Evolutionary conservation across 2,113 vertebrate species (phyloP).

Genomic region (Ceratotherium simum): DNA sequence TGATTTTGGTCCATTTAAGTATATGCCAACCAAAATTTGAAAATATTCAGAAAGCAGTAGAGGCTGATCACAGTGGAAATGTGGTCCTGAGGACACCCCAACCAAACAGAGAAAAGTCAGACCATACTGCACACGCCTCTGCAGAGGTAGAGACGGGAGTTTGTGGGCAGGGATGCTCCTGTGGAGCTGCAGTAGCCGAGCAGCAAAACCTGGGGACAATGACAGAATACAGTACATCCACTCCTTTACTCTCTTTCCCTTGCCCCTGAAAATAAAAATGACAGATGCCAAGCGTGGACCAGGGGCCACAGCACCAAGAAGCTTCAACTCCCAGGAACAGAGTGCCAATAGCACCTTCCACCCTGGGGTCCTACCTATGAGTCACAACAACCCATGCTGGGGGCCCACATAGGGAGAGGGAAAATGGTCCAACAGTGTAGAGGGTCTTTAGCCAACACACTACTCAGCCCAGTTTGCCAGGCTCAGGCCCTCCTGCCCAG

Average conservation of each 20-base stretch:
- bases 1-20: neutral
- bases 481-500: neutral
- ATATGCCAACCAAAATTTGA: neutral
- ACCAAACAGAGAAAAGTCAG: neutral
- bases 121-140: rapidly evolving
- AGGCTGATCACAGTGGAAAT: neutral
- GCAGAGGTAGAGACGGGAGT: neutral
- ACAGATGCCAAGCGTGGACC: neutral
- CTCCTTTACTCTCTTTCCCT: neutral
- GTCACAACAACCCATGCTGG: neutral
- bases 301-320: neutral
- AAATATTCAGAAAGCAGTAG: neutral
- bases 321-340: neutral
- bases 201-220: neutral
- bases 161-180: neutral
- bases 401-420: neutral
- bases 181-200: neutral
- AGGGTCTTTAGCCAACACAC: neutral
- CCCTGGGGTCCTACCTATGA: neutral
- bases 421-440: rapidly evolving
- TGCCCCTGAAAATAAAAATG: neutral
- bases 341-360: neutral
- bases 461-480: neutral
- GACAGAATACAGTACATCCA: neutral
- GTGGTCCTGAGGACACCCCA: neutral